Conservation (phyloP, 2,888 invertebrate genomes). For the Rosalia funebris region DNA sequence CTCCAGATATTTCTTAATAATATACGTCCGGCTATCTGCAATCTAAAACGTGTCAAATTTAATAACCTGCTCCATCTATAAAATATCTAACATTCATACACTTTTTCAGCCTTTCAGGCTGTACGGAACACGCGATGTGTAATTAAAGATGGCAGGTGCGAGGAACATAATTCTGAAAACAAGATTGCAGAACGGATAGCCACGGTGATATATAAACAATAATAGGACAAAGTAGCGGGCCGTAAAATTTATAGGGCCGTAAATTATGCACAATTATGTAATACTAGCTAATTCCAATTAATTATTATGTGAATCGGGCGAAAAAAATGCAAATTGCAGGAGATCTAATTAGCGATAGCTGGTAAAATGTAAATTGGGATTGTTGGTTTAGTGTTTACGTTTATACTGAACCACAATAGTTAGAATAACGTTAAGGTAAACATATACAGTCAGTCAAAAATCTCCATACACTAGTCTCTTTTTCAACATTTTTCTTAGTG, state of each 20-base stretch:
- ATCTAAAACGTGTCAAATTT: too few relatives aligned
- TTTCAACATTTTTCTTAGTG: too few relatives aligned
- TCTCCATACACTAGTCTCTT: too few relatives aligned
- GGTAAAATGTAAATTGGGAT: conserved; percentile 34
- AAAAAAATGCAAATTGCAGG: conserved; percentile 37
- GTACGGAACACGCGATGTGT: conserved; percentile 1
- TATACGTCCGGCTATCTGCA: too few relatives aligned
- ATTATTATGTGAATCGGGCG: conserved; percentile 29
- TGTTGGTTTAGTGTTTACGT: background rate
- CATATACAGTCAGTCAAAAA: too few relatives aligned
- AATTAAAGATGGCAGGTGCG: conserved; percentile 25
- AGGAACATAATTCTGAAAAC: conserved; percentile 14
- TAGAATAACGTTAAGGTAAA: background rate
- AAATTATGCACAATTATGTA: conserved; percentile 41
- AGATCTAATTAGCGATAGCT: conserved; percentile 35
- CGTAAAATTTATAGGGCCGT: conserved; percentile 39
- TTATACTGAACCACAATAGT: too few relatives aligned
- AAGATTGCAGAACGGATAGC: conserved; percentile 25
- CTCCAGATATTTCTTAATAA: too few relatives aligned
- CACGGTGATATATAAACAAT: conserved; percentile 34
- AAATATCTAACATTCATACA: background rate
- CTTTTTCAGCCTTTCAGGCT: background rate
- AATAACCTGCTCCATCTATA: background rate
- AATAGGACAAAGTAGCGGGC: conserved; percentile 40
- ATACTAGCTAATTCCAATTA: conserved; percentile 38